Conservation (phyloP, 2,888 invertebrate genomes). For the Drosophila paracracens region DNA sequence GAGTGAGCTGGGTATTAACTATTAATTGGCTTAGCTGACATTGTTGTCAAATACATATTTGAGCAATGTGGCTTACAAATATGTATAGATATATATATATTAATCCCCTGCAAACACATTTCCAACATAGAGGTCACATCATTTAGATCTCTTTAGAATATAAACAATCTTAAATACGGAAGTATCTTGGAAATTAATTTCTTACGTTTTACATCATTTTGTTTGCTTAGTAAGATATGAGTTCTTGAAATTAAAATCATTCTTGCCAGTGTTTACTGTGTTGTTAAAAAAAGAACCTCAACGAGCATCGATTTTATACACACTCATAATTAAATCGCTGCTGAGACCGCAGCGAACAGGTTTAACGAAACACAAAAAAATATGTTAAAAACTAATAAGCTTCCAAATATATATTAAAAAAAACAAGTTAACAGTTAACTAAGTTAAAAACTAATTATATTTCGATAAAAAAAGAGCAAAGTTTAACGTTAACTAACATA, state of each 20-base stretch:
- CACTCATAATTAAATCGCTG: neutral
- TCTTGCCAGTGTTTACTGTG: neutral
- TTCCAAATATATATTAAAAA: neutral
- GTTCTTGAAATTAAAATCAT: neutral
- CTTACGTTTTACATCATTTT: neutral
- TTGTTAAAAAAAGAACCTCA: neutral
- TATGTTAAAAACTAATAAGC: neutral
- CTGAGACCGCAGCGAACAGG: constrained; percentile 7
- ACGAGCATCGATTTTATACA: neutral
- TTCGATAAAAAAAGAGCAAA: neutral
- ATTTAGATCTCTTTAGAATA: neutral
- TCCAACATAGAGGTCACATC: neutral
- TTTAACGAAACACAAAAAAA: constrained; percentile 3
- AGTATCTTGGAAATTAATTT: neutral
- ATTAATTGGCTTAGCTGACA: constrained; percentile 10
- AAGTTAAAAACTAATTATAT: neutral
- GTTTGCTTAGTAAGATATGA: neutral
- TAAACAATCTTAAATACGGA: neutral
- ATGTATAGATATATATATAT: neutral
- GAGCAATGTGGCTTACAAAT: neutral
- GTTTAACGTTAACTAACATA: neutral
- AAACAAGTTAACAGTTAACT: neutral
- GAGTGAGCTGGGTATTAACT: constrained; percentile 10
- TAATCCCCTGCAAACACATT: neutral
- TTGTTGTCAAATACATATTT: constrained; percentile 23